Evolutionary conservation across 2,888 invertebrate species (phyloP), one percentile per base, ranked within the genome.

Genomic region (Aphodius granarius): DNA sequence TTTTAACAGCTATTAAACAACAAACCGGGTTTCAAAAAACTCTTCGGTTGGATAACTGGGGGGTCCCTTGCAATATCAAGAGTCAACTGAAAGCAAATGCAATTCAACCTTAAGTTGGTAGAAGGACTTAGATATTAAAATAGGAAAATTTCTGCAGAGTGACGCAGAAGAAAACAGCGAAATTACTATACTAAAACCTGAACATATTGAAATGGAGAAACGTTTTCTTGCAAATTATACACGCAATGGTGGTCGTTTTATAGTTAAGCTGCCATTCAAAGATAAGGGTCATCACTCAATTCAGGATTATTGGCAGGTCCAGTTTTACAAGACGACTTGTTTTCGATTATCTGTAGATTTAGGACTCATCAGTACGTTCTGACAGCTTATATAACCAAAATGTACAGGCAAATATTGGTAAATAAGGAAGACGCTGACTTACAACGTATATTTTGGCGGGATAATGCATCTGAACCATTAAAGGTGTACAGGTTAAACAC

Each of bases 341-440:
- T 43, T 43, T 43, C 77, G 16, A 81, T 85, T 13, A 70, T 86
- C 3, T 17, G 83, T 4, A 73, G 83, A 16, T 84, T 83, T 75
- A 78, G 84, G 18, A 77, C 70, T 0, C 75, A 80, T 20, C 63
- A 78, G 16, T 78, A 81, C 23, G 82, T 82, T 4, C 43, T 84
- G 0, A 79, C 78, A 5, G 82, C 81, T 0, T 83, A 85, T 70
- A 79, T 86, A n/a, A 74, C 76, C 4, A 79, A 83, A 75, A 84
- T 84, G 81, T 85, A 82, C 68, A 78, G 81, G 0, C 83, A 83
- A 75, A 80, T 85, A 9, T 13, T 71, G n/a, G 73, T 84, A 0
- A 73, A 81, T 18, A 76, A 78, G 5, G 72, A 78, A 0, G 78
- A 84, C 21, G 66, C 22, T 2, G 74, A 80, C 63, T 81, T 78